Conservation (phyloP, 2,797 vertebrate species). For the Calcarius lapponicus region DNA sequence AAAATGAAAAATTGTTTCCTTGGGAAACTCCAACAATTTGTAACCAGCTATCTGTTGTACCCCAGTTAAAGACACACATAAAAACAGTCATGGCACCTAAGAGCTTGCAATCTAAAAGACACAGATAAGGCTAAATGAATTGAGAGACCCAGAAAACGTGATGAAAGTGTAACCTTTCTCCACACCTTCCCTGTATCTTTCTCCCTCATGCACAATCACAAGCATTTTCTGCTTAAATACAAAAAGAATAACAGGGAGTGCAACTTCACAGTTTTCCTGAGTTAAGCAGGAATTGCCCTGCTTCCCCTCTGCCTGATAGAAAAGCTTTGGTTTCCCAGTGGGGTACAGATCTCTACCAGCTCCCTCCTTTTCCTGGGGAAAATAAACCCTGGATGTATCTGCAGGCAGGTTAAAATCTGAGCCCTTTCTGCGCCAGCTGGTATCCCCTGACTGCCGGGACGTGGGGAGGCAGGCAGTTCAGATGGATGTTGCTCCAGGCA, state of each 20-base stretch:
- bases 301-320: background rate
- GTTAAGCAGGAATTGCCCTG: background rate
- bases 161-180: background rate
- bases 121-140: constrained; percentile 39
- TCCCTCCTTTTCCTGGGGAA: background rate
- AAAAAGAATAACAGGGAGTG: background rate
- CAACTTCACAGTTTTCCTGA: rapidly evolving
- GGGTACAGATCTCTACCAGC: background rate
- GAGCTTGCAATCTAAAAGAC: constrained; percentile 24
- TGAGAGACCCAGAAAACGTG: background rate
- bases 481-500: background rate
- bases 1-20: background rate
- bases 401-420: background rate
- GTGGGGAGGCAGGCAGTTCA: background rate
- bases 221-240: background rate
- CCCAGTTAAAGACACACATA: background rate
- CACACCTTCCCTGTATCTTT: background rate
- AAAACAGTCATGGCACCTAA: constrained; percentile 12
- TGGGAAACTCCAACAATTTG: background rate
- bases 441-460: background rate
- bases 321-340: background rate
- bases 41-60: background rate
- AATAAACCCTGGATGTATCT: background rate
- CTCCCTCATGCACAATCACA: background rate
- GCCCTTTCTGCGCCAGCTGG: background rate